Conservation (phyloP, 2,113 vertebrate genomes). For the Solea solea region DNA sequence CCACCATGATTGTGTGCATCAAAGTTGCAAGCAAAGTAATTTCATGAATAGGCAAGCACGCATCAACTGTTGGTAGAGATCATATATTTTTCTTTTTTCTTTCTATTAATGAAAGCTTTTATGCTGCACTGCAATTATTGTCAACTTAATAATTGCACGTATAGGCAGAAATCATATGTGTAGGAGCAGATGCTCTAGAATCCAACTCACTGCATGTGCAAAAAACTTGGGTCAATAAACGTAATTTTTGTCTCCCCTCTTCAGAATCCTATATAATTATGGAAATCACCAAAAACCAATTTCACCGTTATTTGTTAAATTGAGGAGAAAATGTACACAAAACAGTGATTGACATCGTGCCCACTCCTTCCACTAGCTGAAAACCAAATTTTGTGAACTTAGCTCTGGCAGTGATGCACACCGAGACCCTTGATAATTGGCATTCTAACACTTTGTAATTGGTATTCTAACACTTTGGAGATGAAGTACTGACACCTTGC, state of each 20-base stretch:
- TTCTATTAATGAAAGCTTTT: neutral
- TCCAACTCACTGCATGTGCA: no score
- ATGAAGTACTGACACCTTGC: conserved; percentile 53
- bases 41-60: neutral
- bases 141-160: neutral
- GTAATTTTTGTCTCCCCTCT: no score
- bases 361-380: neutral
- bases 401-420: conserved; percentile 25
- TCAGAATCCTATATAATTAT: no score
- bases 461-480: conserved; percentile 65
- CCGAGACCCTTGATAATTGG: conserved; percentile 52
- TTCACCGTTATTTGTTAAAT: neutral
- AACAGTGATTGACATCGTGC: neutral
- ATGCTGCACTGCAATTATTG: neutral
- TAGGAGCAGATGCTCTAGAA: no score
- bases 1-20: neutral
- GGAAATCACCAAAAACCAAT: no score
- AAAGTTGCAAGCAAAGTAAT: neutral
- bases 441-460: conserved; percentile 70
- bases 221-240: no score
- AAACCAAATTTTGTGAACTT: neutral
- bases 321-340: neutral
- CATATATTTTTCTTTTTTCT: neutral
- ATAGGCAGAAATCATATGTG: neutral
- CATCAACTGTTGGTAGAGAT: neutral